A percentile compares a stretch with the other conserved stretches of the same genome.
Conservation (phyloP, 2,797 vertebrate species). For the Acanthurus leucopareius region DNA sequence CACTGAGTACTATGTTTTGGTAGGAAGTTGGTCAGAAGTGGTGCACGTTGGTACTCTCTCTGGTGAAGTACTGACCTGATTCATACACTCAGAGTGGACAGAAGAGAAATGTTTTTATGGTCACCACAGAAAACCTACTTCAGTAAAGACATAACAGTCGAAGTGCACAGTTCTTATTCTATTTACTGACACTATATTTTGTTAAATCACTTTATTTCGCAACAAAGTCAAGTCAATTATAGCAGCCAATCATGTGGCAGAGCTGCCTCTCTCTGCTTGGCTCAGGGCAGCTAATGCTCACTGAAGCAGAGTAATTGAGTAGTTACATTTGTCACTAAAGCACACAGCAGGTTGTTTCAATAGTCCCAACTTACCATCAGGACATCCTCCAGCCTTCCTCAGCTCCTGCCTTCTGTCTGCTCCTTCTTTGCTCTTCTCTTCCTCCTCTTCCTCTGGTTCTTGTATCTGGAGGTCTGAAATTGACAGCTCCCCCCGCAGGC, state of each 20-base stretch:
- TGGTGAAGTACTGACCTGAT: no score
- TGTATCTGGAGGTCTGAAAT: slow-evolving; percentile 77
- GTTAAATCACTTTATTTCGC: no score
- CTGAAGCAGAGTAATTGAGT: not conserved
- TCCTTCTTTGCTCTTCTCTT: not conserved
- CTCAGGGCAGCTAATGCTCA: not conserved
- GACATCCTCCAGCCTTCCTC: not conserved
- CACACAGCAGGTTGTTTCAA: no score
- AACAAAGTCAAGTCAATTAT: not conserved
- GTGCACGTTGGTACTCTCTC: not conserved
- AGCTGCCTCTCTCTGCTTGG: not conserved
- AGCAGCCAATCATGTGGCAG: not conserved
- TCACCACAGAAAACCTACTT: no score
- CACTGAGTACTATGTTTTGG: not conserved
- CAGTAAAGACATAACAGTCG: no score
- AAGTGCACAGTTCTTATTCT: no score
- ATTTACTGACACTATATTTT: no score
- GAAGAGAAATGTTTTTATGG: no score
- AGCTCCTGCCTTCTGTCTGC: not conserved
- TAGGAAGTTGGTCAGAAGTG: not conserved
- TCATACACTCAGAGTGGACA: no score
- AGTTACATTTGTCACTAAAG: no score
- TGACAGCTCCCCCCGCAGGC: slow-evolving; percentile 80
- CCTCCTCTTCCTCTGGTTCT: slow-evolving; percentile 76
- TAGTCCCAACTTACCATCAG: slow-evolving; percentile 40